Percentiles rank a stretch among this genome's conserved stretches.
Evolutionary conservation across 2,888 invertebrate genomes (phyloP).

Genomic region (Thysanoteuthis rhombus): DNA sequence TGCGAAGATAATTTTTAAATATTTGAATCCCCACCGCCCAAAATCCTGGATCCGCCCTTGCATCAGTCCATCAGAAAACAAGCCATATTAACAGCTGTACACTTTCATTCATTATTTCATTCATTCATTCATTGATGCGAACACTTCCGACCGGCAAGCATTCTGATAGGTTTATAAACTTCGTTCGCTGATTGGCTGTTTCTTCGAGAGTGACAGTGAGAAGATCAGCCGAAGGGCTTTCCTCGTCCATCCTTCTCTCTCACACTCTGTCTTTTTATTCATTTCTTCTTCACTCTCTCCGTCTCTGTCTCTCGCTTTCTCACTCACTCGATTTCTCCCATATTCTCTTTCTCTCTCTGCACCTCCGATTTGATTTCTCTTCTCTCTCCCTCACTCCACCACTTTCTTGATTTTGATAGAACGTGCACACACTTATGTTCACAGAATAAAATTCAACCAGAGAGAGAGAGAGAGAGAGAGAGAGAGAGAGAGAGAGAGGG

Average conservation of each 20-base stretch:
- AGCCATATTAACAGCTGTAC: neutral
- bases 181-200: neutral
- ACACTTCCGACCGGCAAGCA: neutral
- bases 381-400: too few species aligned
- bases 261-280: neutral
- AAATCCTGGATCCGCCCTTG: too few species aligned
- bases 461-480: constrained; percentile 26
- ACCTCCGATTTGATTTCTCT: too few species aligned
- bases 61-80: neutral
- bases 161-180: constrained; percentile 20
- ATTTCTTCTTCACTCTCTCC: neutral
- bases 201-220: neutral
- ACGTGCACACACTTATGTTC: too few species aligned
- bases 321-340: neutral
- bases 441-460: neutral
- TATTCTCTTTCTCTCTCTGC: neutral
- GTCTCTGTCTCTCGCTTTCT: neutral
- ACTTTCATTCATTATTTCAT: neutral
- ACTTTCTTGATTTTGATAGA: neutral
- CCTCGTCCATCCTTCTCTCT: neutral
- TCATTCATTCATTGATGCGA: neutral
- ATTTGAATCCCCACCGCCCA: too few species aligned
- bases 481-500: constrained; percentile 33
- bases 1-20: too few species aligned
- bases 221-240: neutral